These are phyloP conservation scores for Alcedo atthis DNA, from an alignment of 2,797 vertebrate species.

Conservation along the genomic window DNA sequence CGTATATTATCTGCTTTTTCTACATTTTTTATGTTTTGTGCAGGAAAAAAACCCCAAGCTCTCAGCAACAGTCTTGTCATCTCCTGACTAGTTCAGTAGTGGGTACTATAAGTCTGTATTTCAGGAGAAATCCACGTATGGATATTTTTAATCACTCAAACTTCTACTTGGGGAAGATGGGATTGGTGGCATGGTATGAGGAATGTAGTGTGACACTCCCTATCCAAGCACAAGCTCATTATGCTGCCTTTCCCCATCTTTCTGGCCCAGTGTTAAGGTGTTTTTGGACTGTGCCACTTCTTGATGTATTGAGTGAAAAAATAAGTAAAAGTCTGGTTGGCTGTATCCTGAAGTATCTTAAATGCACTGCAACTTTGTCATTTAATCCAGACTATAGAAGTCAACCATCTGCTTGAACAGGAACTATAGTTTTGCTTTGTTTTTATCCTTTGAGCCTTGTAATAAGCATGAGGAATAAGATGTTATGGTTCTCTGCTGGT, in stretches of 20 bases:
- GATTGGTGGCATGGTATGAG: not conserved
- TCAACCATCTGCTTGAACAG: not conserved
- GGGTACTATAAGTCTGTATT: slow-evolving; percentile 1
- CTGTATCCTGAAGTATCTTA: not conserved
- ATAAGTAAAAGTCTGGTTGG: not conserved
- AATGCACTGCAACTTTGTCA: not conserved
- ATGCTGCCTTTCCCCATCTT: not conserved
- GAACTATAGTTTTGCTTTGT: not conserved
- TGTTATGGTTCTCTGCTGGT: slow-evolving; percentile 9
- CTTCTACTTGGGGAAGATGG: not conserved
- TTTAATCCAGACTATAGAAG: not conserved
- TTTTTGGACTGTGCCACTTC: not conserved
- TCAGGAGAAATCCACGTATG: slow-evolving; percentile 8
- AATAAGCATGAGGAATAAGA: not conserved
- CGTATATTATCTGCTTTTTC: slow-evolving; percentile 22
- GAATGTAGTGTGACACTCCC: not conserved
- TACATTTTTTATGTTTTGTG: not conserved
- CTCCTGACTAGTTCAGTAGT: slow-evolving; percentile 10
- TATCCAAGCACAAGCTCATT: not conserved
- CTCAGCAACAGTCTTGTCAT: not conserved
- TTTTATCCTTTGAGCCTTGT: slow-evolving; percentile 18
- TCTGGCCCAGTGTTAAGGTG: not conserved
- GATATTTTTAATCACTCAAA: slow-evolving; percentile 8
- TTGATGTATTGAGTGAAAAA: not conserved
- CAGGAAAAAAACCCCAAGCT: not conserved